Conservation (phyloP, 2,888 invertebrate species). For the Theodoxus fluviatilis region DNA sequence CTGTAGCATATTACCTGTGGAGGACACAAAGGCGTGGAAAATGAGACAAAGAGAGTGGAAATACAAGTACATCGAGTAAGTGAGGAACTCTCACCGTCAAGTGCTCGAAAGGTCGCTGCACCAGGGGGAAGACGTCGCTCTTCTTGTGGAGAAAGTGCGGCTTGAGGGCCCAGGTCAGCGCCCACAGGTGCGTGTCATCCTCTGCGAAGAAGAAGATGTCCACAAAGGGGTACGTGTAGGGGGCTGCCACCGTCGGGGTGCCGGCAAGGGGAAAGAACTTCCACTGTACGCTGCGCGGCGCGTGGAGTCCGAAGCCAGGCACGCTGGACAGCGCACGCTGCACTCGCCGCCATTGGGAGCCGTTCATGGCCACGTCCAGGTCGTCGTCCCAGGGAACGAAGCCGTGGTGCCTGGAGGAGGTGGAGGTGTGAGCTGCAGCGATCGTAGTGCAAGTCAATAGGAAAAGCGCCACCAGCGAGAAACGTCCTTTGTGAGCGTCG, state of each 20-base stretch:
- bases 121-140: conserved; percentile 32
- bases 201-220: conserved; percentile 49
- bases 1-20: no score
- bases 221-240: conserved; percentile 48
- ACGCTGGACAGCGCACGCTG: conserved; percentile 33
- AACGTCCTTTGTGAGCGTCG: no score
- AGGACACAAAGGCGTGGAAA: no score
- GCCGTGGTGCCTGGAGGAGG: conserved; percentile 41
- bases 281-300: conserved; percentile 37
- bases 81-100: conserved; percentile 28
- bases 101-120: conserved; percentile 30
- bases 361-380: conserved; percentile 41
- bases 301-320: conserved; percentile 37
- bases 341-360: conserved; percentile 34
- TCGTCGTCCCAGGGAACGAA: conserved; percentile 52
- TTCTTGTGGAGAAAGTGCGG: conserved; percentile 25
- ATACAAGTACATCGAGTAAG: no score
- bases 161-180: conserved; percentile 33
- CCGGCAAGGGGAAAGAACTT: conserved; percentile 40
- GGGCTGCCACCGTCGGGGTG: conserved; percentile 32
- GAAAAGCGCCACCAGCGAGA: no score
- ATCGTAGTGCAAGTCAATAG: no score
- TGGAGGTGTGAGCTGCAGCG: no score
- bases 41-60: no score
- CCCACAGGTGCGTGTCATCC: conserved; percentile 44